A percentile compares a stretch with the other conserved stretches of the same genome.
Conservation (phyloP, 2,113 vertebrate genomes). For the Todiramphus chloris region DNA sequence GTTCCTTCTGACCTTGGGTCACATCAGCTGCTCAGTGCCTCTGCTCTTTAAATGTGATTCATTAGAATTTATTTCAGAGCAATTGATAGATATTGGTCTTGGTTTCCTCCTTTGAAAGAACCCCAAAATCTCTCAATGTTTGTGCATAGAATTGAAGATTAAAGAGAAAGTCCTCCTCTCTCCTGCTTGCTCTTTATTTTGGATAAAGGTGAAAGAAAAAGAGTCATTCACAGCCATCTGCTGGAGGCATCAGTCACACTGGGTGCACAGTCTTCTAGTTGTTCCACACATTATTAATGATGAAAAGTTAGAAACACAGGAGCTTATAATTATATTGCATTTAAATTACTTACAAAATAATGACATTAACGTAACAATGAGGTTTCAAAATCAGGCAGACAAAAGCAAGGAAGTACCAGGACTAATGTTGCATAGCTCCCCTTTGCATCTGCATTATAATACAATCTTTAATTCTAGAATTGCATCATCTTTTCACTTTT, state of each 20-base stretch:
- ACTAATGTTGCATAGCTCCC: neutral
- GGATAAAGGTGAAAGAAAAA: neutral
- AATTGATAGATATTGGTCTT: neutral
- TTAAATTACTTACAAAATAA: conserved; percentile 40
- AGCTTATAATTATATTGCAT: conserved; percentile 25
- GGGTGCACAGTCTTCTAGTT: neutral
- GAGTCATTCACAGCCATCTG: neutral
- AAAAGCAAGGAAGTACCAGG: neutral
- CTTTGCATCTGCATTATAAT: conserved; percentile 42
- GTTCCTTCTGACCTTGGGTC: neutral
- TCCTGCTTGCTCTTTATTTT: neutral
- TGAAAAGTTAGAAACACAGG: conserved; percentile 24
- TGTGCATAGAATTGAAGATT: neutral
- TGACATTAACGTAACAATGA: conserved; percentile 31
- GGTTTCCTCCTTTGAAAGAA: neutral
- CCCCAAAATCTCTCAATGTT: neutral
- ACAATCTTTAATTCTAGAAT: conserved; percentile 47
- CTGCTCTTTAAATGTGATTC: neutral
- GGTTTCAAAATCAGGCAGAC: neutral
- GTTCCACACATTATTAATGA: conserved; percentile 16
- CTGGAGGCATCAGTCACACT: conserved; percentile 1
- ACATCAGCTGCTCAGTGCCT: neutral
- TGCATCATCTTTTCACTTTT: conserved; percentile 40
- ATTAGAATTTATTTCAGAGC: neutral
- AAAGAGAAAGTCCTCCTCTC: neutral